Base-by-base conservation (phyloP, 2,888 invertebrate genomes). In the Julus scanicus region DNA sequence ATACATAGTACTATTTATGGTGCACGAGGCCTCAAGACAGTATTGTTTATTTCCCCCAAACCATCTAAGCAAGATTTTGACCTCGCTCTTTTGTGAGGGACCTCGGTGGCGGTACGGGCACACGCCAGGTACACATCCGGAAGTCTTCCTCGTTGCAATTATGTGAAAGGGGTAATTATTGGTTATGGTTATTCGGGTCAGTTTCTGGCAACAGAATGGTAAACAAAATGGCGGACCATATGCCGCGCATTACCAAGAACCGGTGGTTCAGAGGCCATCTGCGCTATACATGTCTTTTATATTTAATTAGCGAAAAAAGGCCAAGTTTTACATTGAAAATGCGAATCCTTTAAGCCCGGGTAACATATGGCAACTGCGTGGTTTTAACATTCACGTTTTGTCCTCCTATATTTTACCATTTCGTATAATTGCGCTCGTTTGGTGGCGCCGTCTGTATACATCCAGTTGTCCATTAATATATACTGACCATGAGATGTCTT, bases 401-500 rank as follows among this genome's bases (percentile, higher is more conserved):
- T 63, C 57, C n/a, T n/a, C 57, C n/a, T 63, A n/a, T 63, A n/a
- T 44, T 63, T 63, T 63, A 63, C 57, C n/a, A 63, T 63, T 63
- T n/a, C n/a, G n/a, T n/a, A 17, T 63, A 63, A 63, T 63, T 63
- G 57, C 49, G 53, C 57, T 63, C n/a, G 57, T 63, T 63, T 63
- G 57, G 57, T 63, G 84, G 39, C 84, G 40, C 84, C 84, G 40
- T 84, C 84, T 84, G 84, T 11, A 20, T 84, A 29, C 84, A 84
- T 40, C 15, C 15, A 15, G 2, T 15, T 17, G 15, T 29, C 84
- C 84, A 84, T 84, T 84, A 84, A 84, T 84, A 84, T 44, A 44
- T 29, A 84, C 17, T 84, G 84, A 84, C 84, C 84, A 84, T 84
- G 84, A 84, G 84, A 84, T 84, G 84, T 84, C 84, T 84, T 44